Evolutionary conservation across 2,113 vertebrate species (phyloP).

Genomic region (Erinaceus europaeus): DNA sequence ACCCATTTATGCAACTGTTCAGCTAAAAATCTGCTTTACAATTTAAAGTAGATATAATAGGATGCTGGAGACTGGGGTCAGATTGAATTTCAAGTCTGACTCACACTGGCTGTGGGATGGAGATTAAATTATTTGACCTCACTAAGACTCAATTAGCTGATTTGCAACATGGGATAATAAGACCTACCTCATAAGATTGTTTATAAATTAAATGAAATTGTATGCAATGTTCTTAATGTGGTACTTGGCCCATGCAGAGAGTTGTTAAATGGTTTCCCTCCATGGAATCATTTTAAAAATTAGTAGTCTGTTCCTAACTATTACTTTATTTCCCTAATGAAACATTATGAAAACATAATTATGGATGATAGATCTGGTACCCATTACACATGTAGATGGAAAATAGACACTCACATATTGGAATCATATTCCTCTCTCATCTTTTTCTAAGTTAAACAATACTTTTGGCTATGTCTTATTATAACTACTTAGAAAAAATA

Average conservation of each 20-base stretch:
- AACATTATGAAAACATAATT: constrained; percentile 41
- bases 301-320: constrained; percentile 20
- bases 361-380: neutral
- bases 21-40: neutral
- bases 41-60: neutral
- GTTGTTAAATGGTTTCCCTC: neutral
- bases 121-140: constrained; percentile 19
- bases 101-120: neutral
- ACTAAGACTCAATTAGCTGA: neutral
- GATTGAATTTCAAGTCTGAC: constrained; percentile 8
- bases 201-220: constrained; percentile 25
- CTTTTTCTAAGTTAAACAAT: constrained; percentile 29
- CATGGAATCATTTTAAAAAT: constrained; percentile 13
- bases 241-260: neutral
- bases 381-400: constrained; percentile 18
- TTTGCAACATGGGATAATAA: constrained; percentile 55
- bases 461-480: neutral
- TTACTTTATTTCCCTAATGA: neutral
- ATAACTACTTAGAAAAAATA: constrained; percentile 37
- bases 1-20: neutral
- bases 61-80: neutral
- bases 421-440: neutral
- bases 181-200: neutral
- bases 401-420: constrained; percentile 11
- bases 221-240: neutral